Evolutionary conservation across 2,797 vertebrate genomes (phyloP), one percentile per base, ranked within the genome.

Genomic region (Etheostoma perlongum): DNA sequence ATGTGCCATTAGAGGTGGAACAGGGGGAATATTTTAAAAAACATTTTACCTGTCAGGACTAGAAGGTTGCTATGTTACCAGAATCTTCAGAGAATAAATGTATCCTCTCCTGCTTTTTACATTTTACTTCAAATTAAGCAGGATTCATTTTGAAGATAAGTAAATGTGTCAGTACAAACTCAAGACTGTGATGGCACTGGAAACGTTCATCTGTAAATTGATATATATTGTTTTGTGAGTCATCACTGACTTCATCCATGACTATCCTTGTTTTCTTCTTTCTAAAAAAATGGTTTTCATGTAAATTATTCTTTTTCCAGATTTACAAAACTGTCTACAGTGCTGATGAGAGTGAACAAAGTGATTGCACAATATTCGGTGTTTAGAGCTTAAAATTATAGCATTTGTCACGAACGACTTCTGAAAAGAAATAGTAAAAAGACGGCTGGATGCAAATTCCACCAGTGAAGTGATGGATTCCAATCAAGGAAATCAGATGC

Each of bases 1-100:
- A 81, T 78, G 79, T 59, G 61, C 53, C 69, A 88, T 85, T 84
- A 82, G 71, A 90, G 82, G 68, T 84, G 23, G 52, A 81, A 71
- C 44, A 66, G 21, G 4, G 42, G 11, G 40, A 79, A 75, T 46
- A 61, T 78, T 86, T 57, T 11, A 40, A 27, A 33, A 57, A 76
- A 58, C 51, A 44, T 58, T 62, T 72, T 16, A 51, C 60, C 64
- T 59, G 4, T 66, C 64, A 36, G 51, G 15, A 65, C 16, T 12
- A 16, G 23, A 40, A 33, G 18, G 52, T 72, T 62, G 25, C 27
- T 81, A 12, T 57, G 42, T 77, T 51, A n/a, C n/a, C 16, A n/a
- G 30, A 21, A 53, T 27, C 60, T 71, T 21, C 33, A 47, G 8
- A 18, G n/a, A 46, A 53, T 68, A 23, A 58, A 57, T 12, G 25